phyloP scores from a whole-genome alignment of 1,140 invertebrate species.

The Dendroctonus ponderosae region DNA sequence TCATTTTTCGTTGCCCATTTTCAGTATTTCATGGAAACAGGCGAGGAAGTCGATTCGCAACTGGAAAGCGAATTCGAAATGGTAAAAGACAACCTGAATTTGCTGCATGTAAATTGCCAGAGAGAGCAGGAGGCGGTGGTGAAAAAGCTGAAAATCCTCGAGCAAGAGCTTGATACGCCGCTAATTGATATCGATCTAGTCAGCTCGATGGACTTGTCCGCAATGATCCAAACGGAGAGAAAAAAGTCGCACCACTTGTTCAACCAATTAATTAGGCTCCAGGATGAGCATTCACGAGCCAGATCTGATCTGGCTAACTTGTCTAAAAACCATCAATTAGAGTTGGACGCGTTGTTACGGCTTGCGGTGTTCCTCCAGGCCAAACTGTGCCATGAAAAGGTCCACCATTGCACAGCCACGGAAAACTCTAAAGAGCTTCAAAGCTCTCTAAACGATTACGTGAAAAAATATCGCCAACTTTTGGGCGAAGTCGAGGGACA shows the following conservation, averaged over 20 bases:
- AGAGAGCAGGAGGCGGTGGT: slow-evolving; percentile 16
- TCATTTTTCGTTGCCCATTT: background rate
- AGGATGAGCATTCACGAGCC: too few relatives aligned
- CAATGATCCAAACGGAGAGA: background rate
- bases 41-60: background rate
- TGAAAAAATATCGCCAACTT: slow-evolving; percentile 47
- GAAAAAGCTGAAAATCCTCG: slow-evolving; percentile 7
- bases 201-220: too few relatives aligned
- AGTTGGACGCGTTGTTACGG: background rate
- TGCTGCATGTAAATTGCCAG: slow-evolving; percentile 18
- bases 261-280: background rate
- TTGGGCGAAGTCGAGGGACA: slow-evolving; percentile 44
- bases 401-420: too few relatives aligned
- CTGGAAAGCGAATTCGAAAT: slow-evolving; percentile 21
- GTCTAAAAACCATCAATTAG: background rate
- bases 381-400: background rate
- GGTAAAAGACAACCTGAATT: slow-evolving; percentile 15
- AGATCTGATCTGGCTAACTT: background rate
- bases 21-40: slow-evolving; percentile 5
- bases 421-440: slow-evolving; percentile 17
- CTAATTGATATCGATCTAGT: too few relatives aligned
- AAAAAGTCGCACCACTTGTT: slow-evolving; percentile 1
- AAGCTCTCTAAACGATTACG: slow-evolving; percentile 42
- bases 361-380: background rate
- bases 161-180: background rate